phyloP scores from a whole-genome alignment of 92 coral and sea anemone species.

The Phenganax stokvisi region DNA sequence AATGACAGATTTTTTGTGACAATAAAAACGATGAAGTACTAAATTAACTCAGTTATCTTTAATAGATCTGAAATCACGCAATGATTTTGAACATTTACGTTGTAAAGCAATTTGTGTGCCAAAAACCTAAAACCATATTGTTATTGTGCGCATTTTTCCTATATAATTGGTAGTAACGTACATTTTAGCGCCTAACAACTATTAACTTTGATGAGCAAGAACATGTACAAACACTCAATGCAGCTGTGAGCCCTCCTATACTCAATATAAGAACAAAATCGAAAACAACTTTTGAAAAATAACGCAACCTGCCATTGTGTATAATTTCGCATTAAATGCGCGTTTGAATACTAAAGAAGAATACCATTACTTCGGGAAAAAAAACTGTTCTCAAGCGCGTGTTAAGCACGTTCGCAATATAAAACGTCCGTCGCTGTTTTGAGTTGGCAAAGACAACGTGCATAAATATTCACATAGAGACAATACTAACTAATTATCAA shows the following conservation, averaged over 20 bases:
- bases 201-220: background rate
- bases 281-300: too few relatives aligned
- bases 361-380: too few relatives aligned
- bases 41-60: background rate
- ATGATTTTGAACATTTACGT: background rate
- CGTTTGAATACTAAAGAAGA: too few relatives aligned
- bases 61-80: background rate
- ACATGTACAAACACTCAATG: too few relatives aligned
- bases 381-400: background rate
- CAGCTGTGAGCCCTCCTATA: too few relatives aligned
- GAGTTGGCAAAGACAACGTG: background rate
- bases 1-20: too few relatives aligned
- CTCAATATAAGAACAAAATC: too few relatives aligned
- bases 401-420: background rate
- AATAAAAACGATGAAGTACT: too few relatives aligned
- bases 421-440: background rate
- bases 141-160: background rate
- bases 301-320: too few relatives aligned
- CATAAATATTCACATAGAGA: background rate
- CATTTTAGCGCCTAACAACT: background rate
- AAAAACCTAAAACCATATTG: background rate
- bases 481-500: constrained; percentile 21
- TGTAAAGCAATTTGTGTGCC: background rate
- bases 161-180: background rate
- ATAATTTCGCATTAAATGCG: too few relatives aligned